Base-by-base conservation (phyloP, 1,140 invertebrate genomes). In the Chelonus insularis region DNA sequence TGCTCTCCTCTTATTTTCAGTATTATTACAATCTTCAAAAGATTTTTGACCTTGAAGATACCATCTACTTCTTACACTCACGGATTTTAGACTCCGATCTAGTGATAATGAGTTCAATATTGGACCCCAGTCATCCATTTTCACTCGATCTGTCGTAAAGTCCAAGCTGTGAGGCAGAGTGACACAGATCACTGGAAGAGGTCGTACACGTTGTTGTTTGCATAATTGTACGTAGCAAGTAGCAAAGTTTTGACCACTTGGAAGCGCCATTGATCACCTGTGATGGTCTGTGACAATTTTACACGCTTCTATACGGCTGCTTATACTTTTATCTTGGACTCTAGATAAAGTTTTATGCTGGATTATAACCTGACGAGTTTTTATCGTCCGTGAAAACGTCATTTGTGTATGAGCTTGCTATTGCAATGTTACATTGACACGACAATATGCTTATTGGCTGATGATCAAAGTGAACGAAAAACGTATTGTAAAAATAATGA, bases 71-170 rank as follows among this genome's bases (percentile, higher is more conserved):
- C 76, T 71, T 1, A 82, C 74, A 43, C 70, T 76, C 37, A 63
- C 51, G 8, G 56, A 70, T 21, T 62, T 72, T 11, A 89, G 77
- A 57, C 83, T 86, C 14, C 84, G 79, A 70, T 89, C 89, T 25
- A 85, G 81, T 2, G 86, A 84, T 1, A 90, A 65, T 0, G 88
- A 86, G 59, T 86, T 86, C 21, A 90, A 66, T 7, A 89, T 86
- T 0, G 87, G 87, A n/a, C 77, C 79, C 88, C 88, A 90, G 51
- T 90, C 87, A 34, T 84, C 83, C 60, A 86, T 83, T 69, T 88
- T 89, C 12, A 90, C 82, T 18, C 87, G 82, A 71, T 90, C 89
- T 18, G 85, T 86, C 25, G 83, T 85, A 64, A 89, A 88, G 60
- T 88, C 86, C 51, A 89, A 16, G n/a, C 60, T 72, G 18, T 77